Base-by-base conservation (phyloP, 2,113 vertebrate species). In the Tenrec ecaudatus region DNA sequence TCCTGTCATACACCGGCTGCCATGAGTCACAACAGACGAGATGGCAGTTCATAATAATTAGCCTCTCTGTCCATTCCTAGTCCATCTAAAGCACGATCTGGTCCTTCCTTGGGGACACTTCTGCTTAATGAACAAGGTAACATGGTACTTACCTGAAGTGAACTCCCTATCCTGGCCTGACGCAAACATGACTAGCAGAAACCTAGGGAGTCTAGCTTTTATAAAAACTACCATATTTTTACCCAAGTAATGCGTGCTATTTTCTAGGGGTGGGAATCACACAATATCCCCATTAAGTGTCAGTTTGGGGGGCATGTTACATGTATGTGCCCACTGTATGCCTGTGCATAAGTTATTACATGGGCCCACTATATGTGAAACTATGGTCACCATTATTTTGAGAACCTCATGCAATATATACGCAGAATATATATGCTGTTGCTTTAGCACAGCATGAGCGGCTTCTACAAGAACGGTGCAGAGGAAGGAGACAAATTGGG, bases 321-420 rank as follows among this genome's bases (percentile, higher is more conserved):
- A 27, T 62, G 60, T 62, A 23, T 62, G 60, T 62, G 60, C 47
- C 47, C 47, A 53, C 12, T 53, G 47, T 53, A 53, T 53, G 47
- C 47, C 47, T 66, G 25, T 23, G 25, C 64, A 8, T 66, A 12
- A 22, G 23, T 66, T 31, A 68, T 8, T 68, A 31, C 29, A 10
- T 68, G 29, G 66, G 27, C 4, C 4, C 3, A 6, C 31, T 68
- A 31, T 6, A 68, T 14, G 62, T 40, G 40, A 64, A 64, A 64
- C 20, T 23, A 23, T 22, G 23, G 62, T 68, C 87, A 85, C 47
- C 4, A 60, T 79, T 80, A 93, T 57, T 94, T 95, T 71, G 90
- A 95, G 47, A 90, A 94, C 96, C n/a, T 88, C 76, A 10, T 90
- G n/a, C 95, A 92, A 82, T 89, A 90, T 36, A 47, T 82, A 94